These are phyloP conservation scores for Drosophila neonasuta DNA, from an alignment of 2,888 invertebrate genomes.

Conservation along the genomic window DNA sequence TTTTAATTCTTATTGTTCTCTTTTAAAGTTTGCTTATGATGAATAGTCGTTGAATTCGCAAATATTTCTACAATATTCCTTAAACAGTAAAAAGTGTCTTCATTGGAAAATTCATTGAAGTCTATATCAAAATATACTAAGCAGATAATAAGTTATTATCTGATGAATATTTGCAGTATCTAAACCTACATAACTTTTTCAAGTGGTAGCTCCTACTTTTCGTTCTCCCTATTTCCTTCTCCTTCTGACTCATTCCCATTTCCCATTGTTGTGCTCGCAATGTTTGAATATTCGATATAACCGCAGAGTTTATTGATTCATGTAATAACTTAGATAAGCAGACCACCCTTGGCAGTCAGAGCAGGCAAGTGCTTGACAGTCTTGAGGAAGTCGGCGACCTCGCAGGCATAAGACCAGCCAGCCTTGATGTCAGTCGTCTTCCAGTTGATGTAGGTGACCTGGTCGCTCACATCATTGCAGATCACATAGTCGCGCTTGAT, in stretches of 20 bases:
- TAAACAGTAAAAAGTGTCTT: too few species aligned
- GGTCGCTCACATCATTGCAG: slow-evolving; percentile 76
- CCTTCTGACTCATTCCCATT: background rate
- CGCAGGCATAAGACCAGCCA: slow-evolving; percentile 80
- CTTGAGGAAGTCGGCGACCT: slow-evolving; percentile 71
- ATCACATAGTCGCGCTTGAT: slow-evolving; percentile 75
- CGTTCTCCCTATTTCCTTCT: too few species aligned
- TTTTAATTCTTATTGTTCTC: too few species aligned
- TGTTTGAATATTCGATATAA: slow-evolving; percentile 19
- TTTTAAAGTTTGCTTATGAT: too few species aligned
- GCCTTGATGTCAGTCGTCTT: slow-evolving; percentile 70
- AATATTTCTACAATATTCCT: too few species aligned
- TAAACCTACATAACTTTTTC: too few species aligned
- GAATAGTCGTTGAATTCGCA: too few species aligned
- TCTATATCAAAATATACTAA: too few species aligned
- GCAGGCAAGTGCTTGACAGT: slow-evolving; percentile 72
- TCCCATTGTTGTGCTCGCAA: background rate
- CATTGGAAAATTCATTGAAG: too few species aligned
- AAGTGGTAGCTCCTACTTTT: too few species aligned
- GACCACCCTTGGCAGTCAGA: slow-evolving; percentile 68
- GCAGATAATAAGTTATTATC: too few species aligned
- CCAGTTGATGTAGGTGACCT: slow-evolving; percentile 78
- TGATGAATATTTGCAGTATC: too few species aligned
- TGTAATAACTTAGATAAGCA: slow-evolving; percentile 59
- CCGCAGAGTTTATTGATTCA: slow-evolving; percentile 33